Conservation (phyloP, 1,140 invertebrate species). For the Vanessa tameamea region DNA sequence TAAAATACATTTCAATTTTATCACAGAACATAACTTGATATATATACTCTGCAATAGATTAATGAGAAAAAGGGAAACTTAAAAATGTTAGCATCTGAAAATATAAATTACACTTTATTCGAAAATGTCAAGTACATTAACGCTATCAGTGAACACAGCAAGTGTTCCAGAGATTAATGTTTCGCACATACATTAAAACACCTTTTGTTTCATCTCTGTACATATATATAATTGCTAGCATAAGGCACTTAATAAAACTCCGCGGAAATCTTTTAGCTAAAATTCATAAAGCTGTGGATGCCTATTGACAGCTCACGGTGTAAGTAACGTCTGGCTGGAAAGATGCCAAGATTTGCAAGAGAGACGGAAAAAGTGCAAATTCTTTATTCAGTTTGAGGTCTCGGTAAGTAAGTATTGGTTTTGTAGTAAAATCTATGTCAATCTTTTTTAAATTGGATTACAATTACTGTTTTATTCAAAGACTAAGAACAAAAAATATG, state of each 20-base stretch:
- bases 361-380: conserved; percentile 21
- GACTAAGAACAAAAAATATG: no score
- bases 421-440: neutral
- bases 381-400: conserved; percentile 27
- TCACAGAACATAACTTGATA: no score
- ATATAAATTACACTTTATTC: no score
- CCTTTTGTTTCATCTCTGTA: neutral
- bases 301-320: conserved; percentile 23
- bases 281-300: conserved; percentile 21
- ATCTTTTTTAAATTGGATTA: neutral
- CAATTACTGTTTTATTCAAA: neutral
- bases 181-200: conserved; percentile 2
- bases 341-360: conserved; percentile 26
- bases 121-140: no score
- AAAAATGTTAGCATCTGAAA: no score
- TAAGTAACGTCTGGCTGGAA: conserved; percentile 28
- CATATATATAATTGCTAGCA: neutral
- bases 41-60: no score
- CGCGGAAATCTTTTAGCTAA: conserved; percentile 16
- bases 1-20: no score
- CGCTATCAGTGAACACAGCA: neutral
- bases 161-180: neutral
- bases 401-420: conserved; percentile 10
- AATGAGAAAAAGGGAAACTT: no score
- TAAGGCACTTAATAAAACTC: neutral